Conservation (phyloP, 2,888 invertebrate species). For the Brachylomia viminalis region DNA sequence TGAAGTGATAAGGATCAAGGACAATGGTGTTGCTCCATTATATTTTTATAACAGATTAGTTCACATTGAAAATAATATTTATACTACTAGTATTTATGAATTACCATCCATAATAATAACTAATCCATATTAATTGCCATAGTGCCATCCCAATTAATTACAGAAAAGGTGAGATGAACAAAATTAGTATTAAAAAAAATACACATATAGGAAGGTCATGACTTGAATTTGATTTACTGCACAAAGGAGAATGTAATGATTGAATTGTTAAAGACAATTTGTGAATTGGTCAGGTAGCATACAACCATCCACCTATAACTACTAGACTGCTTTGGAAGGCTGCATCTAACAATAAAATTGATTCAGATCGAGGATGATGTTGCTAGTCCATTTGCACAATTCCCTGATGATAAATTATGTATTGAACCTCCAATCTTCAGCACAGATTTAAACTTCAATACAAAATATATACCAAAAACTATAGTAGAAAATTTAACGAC, state of each 20-base stretch:
- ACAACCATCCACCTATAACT: slow-evolving; percentile 7
- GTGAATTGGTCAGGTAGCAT: slow-evolving; percentile 5
- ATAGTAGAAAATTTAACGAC: slow-evolving; percentile 42
- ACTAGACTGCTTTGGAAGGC: slow-evolving; percentile 22
- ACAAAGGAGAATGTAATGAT: background rate
- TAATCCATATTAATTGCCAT: too few relatives aligned
- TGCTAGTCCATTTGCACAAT: slow-evolving; percentile 47
- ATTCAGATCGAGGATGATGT: slow-evolving; percentile 47
- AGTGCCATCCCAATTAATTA: background rate
- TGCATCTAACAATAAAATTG: slow-evolving; percentile 47
- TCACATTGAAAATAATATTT: background rate
- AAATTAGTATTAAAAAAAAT: background rate
- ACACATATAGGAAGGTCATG: too few relatives aligned
- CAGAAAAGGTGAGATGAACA: too few relatives aligned
- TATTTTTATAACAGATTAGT: slow-evolving; percentile 26
- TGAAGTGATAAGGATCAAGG: slow-evolving; percentile 53
- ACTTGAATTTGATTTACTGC: background rate
- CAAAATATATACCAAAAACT: slow-evolving; percentile 19
- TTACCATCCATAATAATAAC: too few relatives aligned
- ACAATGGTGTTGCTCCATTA: slow-evolving; percentile 15
- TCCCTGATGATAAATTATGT: slow-evolving; percentile 37
- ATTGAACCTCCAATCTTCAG: slow-evolving; percentile 26
- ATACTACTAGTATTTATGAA: background rate
- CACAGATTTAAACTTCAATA: slow-evolving; percentile 38
- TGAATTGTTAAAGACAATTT: slow-evolving; percentile 1